Evolutionary conservation across 2,888 invertebrate genomes (phyloP).

Genomic region (Limnephilus lunatus): DNA sequence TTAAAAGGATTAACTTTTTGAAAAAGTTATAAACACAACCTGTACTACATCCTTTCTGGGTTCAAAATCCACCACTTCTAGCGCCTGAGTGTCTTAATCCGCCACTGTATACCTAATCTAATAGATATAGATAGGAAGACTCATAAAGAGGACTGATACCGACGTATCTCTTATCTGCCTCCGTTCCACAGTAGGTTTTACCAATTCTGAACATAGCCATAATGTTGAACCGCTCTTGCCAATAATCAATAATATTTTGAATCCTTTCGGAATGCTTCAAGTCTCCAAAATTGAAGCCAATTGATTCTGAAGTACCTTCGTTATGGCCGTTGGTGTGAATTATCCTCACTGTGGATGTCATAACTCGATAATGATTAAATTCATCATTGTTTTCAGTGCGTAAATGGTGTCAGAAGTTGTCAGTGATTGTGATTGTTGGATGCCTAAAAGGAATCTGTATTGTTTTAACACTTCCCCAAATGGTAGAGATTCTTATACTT

Average conservation of each 20-base stretch:
- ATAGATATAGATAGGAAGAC: neutral
- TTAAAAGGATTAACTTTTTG: neutral
- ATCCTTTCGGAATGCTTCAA: neutral
- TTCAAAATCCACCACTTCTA: neutral
- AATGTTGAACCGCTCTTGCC: neutral
- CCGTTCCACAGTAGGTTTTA: neutral
- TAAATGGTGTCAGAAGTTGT: constrained; percentile 2
- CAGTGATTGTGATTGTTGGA: neutral
- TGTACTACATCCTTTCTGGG: neutral
- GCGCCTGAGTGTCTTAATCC: neutral
- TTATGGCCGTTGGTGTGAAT: neutral
- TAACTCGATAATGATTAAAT: constrained; percentile 14
- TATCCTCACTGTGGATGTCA: neutral
- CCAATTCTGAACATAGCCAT: neutral
- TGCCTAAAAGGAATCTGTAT: neutral
- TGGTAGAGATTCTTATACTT: neutral
- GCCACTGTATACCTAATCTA: neutral
- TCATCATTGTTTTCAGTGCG: constrained; percentile 3
- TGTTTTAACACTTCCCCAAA: neutral
- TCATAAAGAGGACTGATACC: neutral
- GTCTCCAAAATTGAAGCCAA: neutral
- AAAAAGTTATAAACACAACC: neutral
- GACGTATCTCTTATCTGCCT: neutral
- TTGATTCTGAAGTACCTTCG: neutral
- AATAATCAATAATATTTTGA: neutral